Percentiles rank a stretch among this genome's conserved stretches.
These are phyloP conservation scores for Meloidogyne hapla DNA, from an alignment of 1,140 invertebrate genomes.

Conservation along the genomic window DNA sequence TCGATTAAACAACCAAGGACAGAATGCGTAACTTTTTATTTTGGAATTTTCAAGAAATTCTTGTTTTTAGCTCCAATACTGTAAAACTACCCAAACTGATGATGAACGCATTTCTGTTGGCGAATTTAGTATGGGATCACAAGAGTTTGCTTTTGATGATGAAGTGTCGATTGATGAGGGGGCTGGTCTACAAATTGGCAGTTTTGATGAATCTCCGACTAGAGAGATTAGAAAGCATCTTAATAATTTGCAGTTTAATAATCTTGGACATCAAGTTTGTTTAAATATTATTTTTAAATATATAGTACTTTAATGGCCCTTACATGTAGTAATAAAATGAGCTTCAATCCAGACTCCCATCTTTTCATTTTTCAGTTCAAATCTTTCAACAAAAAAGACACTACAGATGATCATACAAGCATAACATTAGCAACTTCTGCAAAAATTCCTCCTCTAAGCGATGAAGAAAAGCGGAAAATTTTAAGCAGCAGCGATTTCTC, in stretches of 20 bases:
- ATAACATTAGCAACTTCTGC: constrained; percentile 7
- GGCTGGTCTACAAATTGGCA: neutral
- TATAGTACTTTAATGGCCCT: too few relatives aligned
- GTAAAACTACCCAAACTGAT: constrained; percentile 42
- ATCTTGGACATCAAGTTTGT: constrained; percentile 21
- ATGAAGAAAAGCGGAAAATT: constrained; percentile 52
- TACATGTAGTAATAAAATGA: too few relatives aligned
- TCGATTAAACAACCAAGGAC: constrained; percentile 23
- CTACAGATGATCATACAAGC: constrained; percentile 4
- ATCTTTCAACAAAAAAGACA: constrained; percentile 23
- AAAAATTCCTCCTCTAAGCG: constrained; percentile 45
- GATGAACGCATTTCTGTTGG: constrained; percentile 32
- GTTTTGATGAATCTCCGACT: constrained; percentile 33
- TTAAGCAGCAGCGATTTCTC: constrained; percentile 35
- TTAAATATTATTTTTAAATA: neutral
- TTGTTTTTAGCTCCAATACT: constrained; percentile 36
- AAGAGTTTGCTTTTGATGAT: constrained; percentile 40
- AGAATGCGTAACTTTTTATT: constrained; percentile 14
- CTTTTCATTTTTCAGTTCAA: constrained; percentile 15
- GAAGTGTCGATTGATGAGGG: constrained; percentile 32
- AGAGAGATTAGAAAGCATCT: constrained; percentile 35
- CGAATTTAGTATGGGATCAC: constrained; percentile 45
- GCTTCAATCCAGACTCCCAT: too few relatives aligned
- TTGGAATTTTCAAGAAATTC: neutral
- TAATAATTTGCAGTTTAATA: constrained; percentile 32